Evolutionary conservation across 2,113 vertebrate genomes (phyloP).

Genomic region (Melanocharis versteri): DNA sequence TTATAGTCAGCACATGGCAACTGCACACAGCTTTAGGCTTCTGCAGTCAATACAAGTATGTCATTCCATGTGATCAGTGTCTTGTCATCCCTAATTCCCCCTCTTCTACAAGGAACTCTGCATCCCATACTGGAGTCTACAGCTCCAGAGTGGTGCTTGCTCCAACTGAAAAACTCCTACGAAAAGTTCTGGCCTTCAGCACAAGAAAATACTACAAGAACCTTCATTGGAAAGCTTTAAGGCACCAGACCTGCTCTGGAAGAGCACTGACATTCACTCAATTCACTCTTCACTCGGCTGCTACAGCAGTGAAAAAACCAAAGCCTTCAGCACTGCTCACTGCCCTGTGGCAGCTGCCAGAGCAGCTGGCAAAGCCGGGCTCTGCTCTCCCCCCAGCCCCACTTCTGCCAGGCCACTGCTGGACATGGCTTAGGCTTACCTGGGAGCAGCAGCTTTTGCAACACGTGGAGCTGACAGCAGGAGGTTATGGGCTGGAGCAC

Average conservation of each 20-base stretch:
- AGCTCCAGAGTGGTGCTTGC: background rate
- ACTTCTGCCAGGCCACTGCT: background rate
- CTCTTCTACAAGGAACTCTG: background rate
- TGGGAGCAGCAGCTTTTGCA: background rate
- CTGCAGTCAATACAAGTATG: background rate
- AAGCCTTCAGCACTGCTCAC: background rate
- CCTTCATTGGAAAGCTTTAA: rapidly evolving
- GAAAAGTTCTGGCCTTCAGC: background rate
- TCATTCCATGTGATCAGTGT: background rate
- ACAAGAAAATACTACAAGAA: background rate
- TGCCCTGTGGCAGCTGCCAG: background rate
- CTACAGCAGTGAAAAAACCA: background rate
- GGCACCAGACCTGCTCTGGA: background rate
- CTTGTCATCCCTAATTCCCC: background rate
- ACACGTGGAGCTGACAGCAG: background rate
- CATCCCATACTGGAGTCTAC: background rate
- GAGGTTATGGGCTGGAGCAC: background rate
- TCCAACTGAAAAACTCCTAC: background rate
- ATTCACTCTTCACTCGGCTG: background rate
- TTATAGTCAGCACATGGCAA: background rate
- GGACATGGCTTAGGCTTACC: slow-evolving; percentile 22
- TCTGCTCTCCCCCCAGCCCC: background rate
- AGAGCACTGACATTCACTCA: background rate
- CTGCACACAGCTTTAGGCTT: background rate
- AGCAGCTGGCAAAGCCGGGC: background rate